Evolutionary conservation across 64 coral and sea anemone genomes (phyloP), one percentile per base, ranked within the genome.

Genomic region (Stichodactyla helianthus): DNA sequence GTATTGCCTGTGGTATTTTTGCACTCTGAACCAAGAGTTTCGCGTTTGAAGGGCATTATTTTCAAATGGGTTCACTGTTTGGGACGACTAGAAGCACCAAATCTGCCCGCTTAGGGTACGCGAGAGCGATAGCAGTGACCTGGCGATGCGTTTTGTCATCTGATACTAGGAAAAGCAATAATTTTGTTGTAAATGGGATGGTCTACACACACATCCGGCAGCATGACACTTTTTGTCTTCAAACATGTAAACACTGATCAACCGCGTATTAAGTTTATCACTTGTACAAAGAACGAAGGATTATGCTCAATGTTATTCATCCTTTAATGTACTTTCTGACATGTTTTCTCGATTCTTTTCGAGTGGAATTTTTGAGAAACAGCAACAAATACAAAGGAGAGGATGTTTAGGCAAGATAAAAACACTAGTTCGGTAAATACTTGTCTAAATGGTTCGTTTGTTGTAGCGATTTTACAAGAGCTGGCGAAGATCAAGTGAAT

Each of bases 171-270:
- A 81, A 81, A 4, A 10, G 50, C 7, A 18, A 54, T 81, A 7
- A 81, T 51, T 50, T 50, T 50, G 35, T 22, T 8, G n/a, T 81
- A 81, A 81, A 81, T 52, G 78, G 78, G 78, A 53, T 81, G 78
- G 78, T 81, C 78, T 81, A 81, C 20, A 81, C 78, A 81, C 78
- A 81, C 78, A 81, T 81, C 78, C 78, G 78, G 78, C n/a, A 14
- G 6, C 19, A 9, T 81, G 78, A 52, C 78, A 81, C 25, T 74
- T 23, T 74, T 26, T 74, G 68, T 74, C 26, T 74, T 74, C 68
- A 31, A 74, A 74, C 8, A 23, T 74, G 68, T 74, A 74, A 74
- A 74, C 25, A 74, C 10, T 8, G 68, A 74, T 74, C 7, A 74
- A 74, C 22, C 27, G 25, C 10, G 68, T 35, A 74, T 74, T 9